phyloP scores from a whole-genome alignment of 35 echinoderm and acorn worm species.

The Hemicentrotus pulcherrimus region DNA sequence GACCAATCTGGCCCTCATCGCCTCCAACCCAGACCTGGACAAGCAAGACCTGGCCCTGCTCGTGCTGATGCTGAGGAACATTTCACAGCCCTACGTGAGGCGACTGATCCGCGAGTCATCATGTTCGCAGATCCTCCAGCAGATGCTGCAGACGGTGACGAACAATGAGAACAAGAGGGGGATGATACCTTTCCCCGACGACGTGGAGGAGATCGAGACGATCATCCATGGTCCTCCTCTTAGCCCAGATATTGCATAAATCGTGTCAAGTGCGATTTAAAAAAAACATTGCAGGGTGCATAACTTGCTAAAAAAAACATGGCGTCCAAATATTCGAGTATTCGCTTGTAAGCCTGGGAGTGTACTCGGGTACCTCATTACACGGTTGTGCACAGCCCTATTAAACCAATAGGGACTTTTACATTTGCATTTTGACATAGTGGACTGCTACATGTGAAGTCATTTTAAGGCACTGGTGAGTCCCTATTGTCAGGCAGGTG shows the following conservation, averaged over 20 bases:
- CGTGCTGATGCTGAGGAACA: constrained; percentile 68
- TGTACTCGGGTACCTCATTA: no score
- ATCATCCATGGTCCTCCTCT: constrained; percentile 69
- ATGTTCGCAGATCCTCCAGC: constrained; percentile 46
- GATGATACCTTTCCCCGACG: constrained; percentile 56
- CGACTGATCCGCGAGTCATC: constrained; percentile 60
- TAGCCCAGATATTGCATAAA: constrained; percentile 54
- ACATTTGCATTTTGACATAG: no score
- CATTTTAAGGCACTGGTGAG: no score
- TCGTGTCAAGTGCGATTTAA: not conserved
- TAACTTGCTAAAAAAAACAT: not conserved
- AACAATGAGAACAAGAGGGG: constrained; percentile 52
- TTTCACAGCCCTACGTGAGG: constrained; percentile 52
- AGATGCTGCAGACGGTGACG: constrained; percentile 58
- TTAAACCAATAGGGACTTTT: no score
- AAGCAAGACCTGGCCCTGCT: constrained; percentile 80
- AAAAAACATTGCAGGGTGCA: not conserved
- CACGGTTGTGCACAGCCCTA: no score
- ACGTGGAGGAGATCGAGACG: constrained; percentile 71
- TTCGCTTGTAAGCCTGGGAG: no score
- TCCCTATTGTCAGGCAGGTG: no score
- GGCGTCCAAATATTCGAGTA: not conserved
- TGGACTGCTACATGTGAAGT: no score
- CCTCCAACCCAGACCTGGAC: constrained; percentile 65
- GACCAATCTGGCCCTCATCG: constrained; percentile 56